These are phyloP conservation scores for Scolanthus callimorphus DNA, from an alignment of 92 coral and sea anemone genomes.

Conservation along the genomic window DNA sequence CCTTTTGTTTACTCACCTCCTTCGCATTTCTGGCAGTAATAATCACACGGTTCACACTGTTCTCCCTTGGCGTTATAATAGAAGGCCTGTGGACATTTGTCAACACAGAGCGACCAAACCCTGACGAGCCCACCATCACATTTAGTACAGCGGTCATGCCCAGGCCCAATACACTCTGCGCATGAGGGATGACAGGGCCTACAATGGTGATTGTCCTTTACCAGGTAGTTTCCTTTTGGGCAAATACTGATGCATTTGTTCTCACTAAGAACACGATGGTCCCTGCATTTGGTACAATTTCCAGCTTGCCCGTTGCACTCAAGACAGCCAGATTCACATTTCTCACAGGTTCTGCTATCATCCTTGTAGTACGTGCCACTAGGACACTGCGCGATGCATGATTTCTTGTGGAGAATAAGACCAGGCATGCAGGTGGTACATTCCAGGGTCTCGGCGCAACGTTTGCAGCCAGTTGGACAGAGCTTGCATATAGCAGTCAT, in stretches of 20 bases:
- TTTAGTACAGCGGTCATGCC: conserved; percentile 60
- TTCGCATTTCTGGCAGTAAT: conserved; percentile 74
- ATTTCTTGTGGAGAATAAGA: conserved; percentile 42
- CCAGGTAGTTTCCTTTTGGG: conserved; percentile 67
- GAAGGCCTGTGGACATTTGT: conserved; percentile 73
- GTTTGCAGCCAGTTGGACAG: conserved; percentile 73
- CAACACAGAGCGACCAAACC: conserved; percentile 61
- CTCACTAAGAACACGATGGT: conserved; percentile 42
- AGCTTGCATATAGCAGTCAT: conserved; percentile 64
- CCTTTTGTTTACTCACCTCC: conserved; percentile 90
- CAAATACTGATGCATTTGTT: conserved; percentile 64
- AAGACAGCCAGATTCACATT: conserved; percentile 69
- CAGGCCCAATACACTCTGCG: conserved; percentile 76
- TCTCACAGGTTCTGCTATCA: conserved; percentile 50
- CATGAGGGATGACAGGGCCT: conserved; percentile 72
- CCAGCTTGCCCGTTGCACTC: conserved; percentile 55
- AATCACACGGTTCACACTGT: conserved; percentile 90
- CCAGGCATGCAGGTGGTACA: conserved; percentile 67
- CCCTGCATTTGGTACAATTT: conserved; percentile 60
- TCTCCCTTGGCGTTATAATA: conserved; percentile 45
- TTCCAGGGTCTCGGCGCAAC: conserved; percentile 45
- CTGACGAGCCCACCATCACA: conserved; percentile 51
- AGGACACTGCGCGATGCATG: conserved; percentile 70
- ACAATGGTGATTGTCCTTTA: conserved; percentile 52
- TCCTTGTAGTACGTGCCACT: conserved; percentile 49